Base-by-base conservation (phyloP, 2,888 invertebrate species). In the Unio delphinus region DNA sequence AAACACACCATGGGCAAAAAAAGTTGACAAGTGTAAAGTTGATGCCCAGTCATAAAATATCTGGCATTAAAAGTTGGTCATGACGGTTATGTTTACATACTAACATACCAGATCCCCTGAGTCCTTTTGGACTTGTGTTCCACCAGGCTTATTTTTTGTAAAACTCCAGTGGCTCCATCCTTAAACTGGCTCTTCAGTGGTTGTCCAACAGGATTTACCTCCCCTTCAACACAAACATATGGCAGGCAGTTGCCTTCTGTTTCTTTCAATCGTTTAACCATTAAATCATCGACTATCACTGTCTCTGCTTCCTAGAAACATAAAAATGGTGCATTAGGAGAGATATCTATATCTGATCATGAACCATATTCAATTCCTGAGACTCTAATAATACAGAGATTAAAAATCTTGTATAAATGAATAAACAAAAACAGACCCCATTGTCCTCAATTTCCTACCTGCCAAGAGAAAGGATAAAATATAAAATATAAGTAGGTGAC, bases 181-280 rank as follows among this genome's bases (percentile, higher is more conserved):
- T 74, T 72, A 71, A 80, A 68, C 11, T 74, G 73, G 60, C 83
- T 84, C n/a, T 57, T 65, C 58, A 83, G 64, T 0, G 73, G 62
- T 11, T 72, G 71, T 3, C 74, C 74, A 8, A 76, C 59, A 7
- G 83, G 73, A 7, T 67, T 70, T 4, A 83, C 82, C 20, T 80
- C 72, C 8, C 86, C 85, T 66, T 83, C 81, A 18, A 86, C 69
- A 65, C 80, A 81, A 7, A 77, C 83, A 80, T 86, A 86, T 0
- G 75, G 70, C 28, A 85, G 69, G 55, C 65, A 71, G 11, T 74
- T 65, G 11, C 76, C 73, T 20, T 73, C 63, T 15, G 61, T 54
- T 26, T 67, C 34, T 55, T 69, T 55, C 26, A 83, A 69, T 23
- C 69, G 68, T n/a, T 69, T 54, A 17, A 69, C 34, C 34, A 83